A percentile compares a stretch with the other conserved stretches of the same genome.
These are phyloP conservation scores for Lasiurus borealis DNA, from an alignment of 2,113 vertebrate species.

Conservation along the genomic window DNA sequence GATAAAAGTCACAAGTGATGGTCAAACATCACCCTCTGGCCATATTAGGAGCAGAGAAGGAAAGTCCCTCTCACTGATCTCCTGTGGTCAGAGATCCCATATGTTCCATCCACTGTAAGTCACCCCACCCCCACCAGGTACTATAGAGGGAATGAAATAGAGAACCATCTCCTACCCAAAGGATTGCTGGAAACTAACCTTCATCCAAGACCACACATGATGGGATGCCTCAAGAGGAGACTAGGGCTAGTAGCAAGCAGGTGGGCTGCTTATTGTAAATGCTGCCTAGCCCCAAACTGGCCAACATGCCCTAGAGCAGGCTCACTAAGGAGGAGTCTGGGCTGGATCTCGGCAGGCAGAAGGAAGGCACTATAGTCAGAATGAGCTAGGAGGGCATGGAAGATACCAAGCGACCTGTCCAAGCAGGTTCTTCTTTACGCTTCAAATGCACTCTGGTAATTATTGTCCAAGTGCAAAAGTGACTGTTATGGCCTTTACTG, in stretches of 20 bases:
- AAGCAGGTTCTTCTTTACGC: background rate
- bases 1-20: background rate
- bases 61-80: background rate
- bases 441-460: rapidly evolving
- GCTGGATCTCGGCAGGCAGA: background rate
- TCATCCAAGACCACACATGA: no score
- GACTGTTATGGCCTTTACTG: rapidly evolving
- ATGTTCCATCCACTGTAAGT: background rate
- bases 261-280: background rate
- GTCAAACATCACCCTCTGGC: background rate
- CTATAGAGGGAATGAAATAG: background rate
- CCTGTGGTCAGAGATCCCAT: background rate
- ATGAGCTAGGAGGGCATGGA: background rate
- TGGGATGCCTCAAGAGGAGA: background rate
- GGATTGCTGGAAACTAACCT: background rate
- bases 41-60: background rate
- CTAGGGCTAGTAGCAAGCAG: background rate
- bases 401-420: no score
- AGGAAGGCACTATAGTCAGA: no score
- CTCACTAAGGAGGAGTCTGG: background rate
- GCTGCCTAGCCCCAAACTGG: background rate
- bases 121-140: background rate
- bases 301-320: background rate
- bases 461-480: background rate
- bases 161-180: background rate